Percentiles rank a stretch among this genome's conserved stretches.
Conservation (phyloP, 2,888 invertebrate species). For the Antitype chi region DNA sequence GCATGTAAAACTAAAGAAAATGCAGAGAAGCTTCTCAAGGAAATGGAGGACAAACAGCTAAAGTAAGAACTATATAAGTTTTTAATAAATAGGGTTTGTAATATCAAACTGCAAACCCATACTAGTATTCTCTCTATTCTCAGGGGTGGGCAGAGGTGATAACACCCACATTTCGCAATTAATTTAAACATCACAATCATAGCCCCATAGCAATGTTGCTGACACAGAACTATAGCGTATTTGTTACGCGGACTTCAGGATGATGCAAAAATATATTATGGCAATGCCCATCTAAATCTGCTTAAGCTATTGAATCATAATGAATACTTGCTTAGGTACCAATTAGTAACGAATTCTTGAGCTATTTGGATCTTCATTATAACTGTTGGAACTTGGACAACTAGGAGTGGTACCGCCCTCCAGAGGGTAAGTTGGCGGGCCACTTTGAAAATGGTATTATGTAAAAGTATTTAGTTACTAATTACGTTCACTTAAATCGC, state of each 20-base stretch:
- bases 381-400: neutral
- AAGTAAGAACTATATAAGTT: conserved; percentile 85
- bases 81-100: neutral
- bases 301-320: no score
- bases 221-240: neutral
- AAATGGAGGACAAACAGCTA: conserved; percentile 93
- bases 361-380: neutral
- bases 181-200: no score
- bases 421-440: neutral
- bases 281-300: neutral
- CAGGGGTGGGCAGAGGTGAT: neutral
- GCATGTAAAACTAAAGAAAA: conserved; percentile 92
- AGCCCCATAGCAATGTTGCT: neutral
- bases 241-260: no score
- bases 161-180: neutral
- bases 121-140: neutral
- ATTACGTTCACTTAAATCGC: neutral
- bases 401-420: neutral
- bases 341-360: neutral
- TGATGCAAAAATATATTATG: neutral
- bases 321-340: no score
- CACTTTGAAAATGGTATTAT: neutral
- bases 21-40: conserved; percentile 92
- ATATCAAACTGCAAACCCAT: neutral
- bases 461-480: neutral